phyloP scores from a whole-genome alignment of 2,888 invertebrate genomes.

The Chymomyza procnemis region DNA sequence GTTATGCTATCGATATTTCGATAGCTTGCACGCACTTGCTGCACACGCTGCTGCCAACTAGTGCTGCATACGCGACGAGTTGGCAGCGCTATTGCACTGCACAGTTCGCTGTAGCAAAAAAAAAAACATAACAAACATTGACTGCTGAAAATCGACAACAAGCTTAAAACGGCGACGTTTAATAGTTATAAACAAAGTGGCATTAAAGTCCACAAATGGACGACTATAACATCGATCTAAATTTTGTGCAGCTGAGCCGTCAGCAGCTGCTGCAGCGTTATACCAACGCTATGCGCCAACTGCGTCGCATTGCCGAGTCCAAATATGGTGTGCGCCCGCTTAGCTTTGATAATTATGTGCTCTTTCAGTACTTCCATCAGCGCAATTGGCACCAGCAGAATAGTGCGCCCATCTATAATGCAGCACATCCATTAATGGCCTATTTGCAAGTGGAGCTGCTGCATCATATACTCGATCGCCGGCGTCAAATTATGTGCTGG shows the following conservation, averaged over 20 bases:
- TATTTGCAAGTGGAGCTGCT: constrained; percentile 78
- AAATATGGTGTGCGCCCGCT: constrained; percentile 81
- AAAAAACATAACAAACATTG: not conserved
- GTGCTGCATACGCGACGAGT: constrained; percentile 21
- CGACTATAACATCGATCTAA: constrained; percentile 57
- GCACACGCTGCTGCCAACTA: constrained; percentile 5
- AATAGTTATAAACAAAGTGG: not conserved
- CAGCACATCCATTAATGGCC: constrained; percentile 61
- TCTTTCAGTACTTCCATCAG: constrained; percentile 80
- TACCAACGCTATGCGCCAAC: constrained; percentile 81
- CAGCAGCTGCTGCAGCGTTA: constrained; percentile 79
- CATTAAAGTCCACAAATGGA: constrained; percentile 44
- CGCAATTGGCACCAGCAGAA: constrained; percentile 67
- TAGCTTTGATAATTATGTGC: constrained; percentile 82
- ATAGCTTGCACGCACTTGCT: constrained; percentile 30
- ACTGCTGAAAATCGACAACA: not conserved
- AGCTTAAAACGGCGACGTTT: not conserved
- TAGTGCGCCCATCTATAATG: constrained; percentile 8
- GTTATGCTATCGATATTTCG: not conserved
- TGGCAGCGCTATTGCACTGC: not conserved
- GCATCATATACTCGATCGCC: constrained; percentile 77
- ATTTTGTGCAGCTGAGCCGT: constrained; percentile 60
- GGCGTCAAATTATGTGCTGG: constrained; percentile 77
- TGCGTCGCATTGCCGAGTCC: constrained; percentile 81
- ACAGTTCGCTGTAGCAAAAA: not conserved